These are phyloP conservation scores for Sinocyclocheilus maitianheensis DNA, from an alignment of 2,113 vertebrate genomes.

Conservation along the genomic window DNA sequence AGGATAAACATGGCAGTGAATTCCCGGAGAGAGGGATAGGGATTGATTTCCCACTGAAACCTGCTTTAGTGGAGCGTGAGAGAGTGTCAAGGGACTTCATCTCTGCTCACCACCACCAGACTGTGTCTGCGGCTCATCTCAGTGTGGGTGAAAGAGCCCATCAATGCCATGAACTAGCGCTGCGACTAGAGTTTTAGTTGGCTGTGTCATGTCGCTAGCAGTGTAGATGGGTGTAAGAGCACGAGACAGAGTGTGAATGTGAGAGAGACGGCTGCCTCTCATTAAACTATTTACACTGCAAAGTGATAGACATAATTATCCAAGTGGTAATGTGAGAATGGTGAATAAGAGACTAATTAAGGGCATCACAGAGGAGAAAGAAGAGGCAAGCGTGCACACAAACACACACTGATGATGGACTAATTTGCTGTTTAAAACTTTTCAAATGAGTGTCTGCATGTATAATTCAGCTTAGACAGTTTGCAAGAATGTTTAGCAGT, in stretches of 20 bases:
- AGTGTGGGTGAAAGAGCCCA: constrained; percentile 30
- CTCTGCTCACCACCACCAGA: neutral
- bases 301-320: constrained; percentile 37
- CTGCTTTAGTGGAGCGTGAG: constrained; percentile 32
- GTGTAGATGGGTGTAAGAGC: constrained; percentile 10
- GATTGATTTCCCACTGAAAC: constrained; percentile 44
- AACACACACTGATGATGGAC: neutral
- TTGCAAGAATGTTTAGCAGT: neutral
- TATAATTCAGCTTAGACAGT: too few relatives aligned
- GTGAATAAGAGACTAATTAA: constrained; percentile 6
- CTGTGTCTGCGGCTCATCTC: constrained; percentile 21
- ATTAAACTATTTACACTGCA: constrained; percentile 27
- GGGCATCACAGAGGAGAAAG: neutral
- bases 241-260: neutral
- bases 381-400: neutral
- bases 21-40: constrained; percentile 24
- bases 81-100: constrained; percentile 12
- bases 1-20: constrained; percentile 35
- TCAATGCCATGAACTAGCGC: neutral
- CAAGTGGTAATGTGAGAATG: constrained; percentile 3
- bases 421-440: too few relatives aligned
- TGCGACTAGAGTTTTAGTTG: neutral
- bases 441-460: too few relatives aligned
- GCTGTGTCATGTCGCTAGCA: neutral
- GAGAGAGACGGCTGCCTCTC: constrained; percentile 1